These are phyloP conservation scores for Tenthredo notha DNA, from an alignment of 2,888 invertebrate species.

Conservation along the genomic window DNA sequence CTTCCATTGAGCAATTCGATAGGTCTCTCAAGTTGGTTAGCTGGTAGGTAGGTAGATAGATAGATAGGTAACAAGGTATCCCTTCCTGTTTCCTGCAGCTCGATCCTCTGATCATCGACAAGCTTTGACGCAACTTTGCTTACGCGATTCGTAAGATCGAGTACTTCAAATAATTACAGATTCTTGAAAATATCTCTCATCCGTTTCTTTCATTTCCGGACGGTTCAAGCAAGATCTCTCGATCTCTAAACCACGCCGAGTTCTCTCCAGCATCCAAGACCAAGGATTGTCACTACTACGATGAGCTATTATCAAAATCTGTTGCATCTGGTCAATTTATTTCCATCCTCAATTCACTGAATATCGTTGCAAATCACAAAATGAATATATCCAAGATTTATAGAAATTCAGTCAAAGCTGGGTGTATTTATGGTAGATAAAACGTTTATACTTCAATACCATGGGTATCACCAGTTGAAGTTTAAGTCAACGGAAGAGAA, in stretches of 20 bases:
- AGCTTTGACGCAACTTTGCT: neutral
- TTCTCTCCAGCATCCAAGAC: too few species aligned
- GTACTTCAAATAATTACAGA: neutral
- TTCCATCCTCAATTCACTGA: conserved; percentile 1
- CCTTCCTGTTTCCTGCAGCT: conserved; percentile 5
- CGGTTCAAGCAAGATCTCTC: too few species aligned
- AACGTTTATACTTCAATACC: too few species aligned
- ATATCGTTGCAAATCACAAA: neutral
- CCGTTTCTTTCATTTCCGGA: too few species aligned
- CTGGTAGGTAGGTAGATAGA: neutral
- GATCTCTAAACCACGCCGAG: too few species aligned
- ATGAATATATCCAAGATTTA: neutral
- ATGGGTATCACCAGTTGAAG: too few species aligned
- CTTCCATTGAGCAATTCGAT: conserved; percentile 44
- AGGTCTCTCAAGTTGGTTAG: conserved; percentile 21
- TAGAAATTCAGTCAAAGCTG: neutral
- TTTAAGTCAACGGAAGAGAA: neutral
- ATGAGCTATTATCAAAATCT: neutral
- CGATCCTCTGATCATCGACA: conserved; percentile 4
- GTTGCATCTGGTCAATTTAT: neutral
- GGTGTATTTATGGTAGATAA: neutral
- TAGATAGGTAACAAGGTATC: neutral
- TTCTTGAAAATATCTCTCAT: neutral
- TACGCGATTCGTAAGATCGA: neutral
- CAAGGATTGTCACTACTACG: neutral